Conservation (phyloP, 1,140 invertebrate genomes). For the Nasonia giraulti region DNA sequence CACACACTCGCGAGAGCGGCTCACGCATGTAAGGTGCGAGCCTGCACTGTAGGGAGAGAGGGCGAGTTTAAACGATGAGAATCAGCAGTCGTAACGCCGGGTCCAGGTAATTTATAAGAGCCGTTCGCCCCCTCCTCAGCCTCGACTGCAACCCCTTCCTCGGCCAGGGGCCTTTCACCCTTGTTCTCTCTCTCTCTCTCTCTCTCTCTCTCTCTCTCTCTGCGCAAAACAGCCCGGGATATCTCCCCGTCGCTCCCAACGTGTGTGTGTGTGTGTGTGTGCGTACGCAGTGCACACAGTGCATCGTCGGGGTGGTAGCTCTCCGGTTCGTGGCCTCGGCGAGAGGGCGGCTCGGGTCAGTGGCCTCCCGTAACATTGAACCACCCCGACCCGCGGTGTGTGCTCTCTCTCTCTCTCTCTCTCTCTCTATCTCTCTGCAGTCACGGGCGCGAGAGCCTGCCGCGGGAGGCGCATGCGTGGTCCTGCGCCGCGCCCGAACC, state of each 20-base stretch:
- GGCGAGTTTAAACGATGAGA: constrained; percentile 50
- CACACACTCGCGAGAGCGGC: no score
- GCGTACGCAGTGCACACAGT: constrained; percentile 57
- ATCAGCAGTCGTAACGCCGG: constrained; percentile 63
- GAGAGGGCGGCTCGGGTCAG: constrained; percentile 68
- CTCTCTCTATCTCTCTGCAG: constrained; percentile 54
- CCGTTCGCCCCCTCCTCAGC: not conserved
- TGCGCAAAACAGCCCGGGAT: constrained; percentile 33
- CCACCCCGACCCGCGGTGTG: constrained; percentile 67
- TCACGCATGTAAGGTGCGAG: no score
- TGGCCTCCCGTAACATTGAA: constrained; percentile 75
- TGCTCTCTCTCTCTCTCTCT: not conserved
- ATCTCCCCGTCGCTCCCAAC: not conserved
- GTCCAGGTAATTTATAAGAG: constrained; percentile 72
- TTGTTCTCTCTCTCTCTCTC: not conserved
- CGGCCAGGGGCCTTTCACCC: constrained; percentile 11
- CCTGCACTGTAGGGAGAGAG: not conserved
- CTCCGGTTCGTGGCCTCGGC: constrained; percentile 58
- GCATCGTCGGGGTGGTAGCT: constrained; percentile 51
- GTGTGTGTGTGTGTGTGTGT: not conserved
- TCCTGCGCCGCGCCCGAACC: constrained; percentile 53
- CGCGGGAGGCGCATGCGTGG: constrained; percentile 64
- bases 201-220: not conserved
- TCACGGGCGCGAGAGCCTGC: constrained; percentile 66
- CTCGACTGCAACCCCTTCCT: constrained; percentile 5